Evolutionary conservation across 1,140 invertebrate species (phyloP), one percentile per base, ranked within the genome.

Genomic region (Caenorhabditis latens): DNA sequence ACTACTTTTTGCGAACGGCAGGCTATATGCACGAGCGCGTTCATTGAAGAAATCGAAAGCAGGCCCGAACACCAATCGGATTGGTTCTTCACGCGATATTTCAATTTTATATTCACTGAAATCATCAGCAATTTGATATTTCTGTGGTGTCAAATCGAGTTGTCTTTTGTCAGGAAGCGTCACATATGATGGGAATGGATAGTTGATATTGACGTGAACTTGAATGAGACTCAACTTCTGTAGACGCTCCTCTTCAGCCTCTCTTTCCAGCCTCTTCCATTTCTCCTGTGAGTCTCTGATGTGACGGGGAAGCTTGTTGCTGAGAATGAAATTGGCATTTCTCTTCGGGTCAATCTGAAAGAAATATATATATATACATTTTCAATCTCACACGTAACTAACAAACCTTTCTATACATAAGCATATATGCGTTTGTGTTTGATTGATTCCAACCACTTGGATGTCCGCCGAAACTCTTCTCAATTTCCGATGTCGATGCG

Each of bases 341-440:
- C 43, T n/a, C 71, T 61, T 57, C 21, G 46, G n/a, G 57, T 90
- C 89, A 43, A 88, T 95, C 94, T 16, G 94, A 93, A 87, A 94
- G 94, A 89, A 85, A 58, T n/a, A 8, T 19, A 21, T 3, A 58
- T 2, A 58, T 9, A 3, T 14, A 16, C 50, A 65, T 42, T 24
- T 16, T 50, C 16, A 75, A 53, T 84, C 42, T 87, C 88, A 89
- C 63, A 14, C 63, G 8, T 11, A 9, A 13, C 50, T 42, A 8
- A n/a, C 40, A 46, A 96, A 96, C 95, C 88, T 96, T 95, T 86
- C 96, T 93, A 91, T 97, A 97, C 95, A 97, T 96, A 32, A 97
- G 94, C 96, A 97, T 97, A 90, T 97, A 97, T 0, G 96, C 96
- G 94, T 97, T 97, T 58, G 96, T 96, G 91, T 96, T 96, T 87